phyloP scores from a whole-genome alignment of 1,140 invertebrate species.

The Homalodisca vitripennis region DNA sequence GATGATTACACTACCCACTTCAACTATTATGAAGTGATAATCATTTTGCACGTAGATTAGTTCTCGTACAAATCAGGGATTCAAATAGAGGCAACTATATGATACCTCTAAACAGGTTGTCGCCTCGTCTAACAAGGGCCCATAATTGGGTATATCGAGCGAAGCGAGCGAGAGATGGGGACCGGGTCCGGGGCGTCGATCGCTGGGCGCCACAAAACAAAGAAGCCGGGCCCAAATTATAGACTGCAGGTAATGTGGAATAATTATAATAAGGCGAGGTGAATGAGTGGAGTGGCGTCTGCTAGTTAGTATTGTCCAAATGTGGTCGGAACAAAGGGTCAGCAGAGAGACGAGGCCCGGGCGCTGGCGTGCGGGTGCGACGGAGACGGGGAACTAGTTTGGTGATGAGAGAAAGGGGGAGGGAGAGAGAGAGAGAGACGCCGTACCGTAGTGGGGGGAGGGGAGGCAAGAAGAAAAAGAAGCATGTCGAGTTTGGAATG shows the following conservation, averaged over 20 bases:
- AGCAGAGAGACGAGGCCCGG: constrained; percentile 1
- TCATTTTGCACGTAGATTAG: too few species aligned
- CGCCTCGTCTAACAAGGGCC: too few species aligned
- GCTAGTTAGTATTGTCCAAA: constrained; percentile 29
- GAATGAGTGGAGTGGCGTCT: constrained; percentile 24
- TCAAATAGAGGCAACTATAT: too few species aligned
- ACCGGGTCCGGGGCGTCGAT: too few species aligned
- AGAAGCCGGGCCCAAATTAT: constrained; percentile 19
- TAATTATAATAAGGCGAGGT: constrained; percentile 30
- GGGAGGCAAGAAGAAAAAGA: constrained; percentile 24
- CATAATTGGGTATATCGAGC: constrained; percentile 22
- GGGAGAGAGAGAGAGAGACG: not conserved
- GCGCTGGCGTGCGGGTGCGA: not conserved
- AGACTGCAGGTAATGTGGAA: constrained; percentile 20
- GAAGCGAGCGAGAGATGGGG: too few species aligned
- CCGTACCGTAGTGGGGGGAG: not conserved
- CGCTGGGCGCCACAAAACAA: constrained; percentile 20
- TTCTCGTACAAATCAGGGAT: too few species aligned
- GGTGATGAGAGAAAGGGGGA: constrained; percentile 17
- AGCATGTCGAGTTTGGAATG: constrained; percentile 25
- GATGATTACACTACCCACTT: too few species aligned
- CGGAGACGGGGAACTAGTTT: constrained; percentile 20
- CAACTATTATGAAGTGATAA: too few species aligned
- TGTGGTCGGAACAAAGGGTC: constrained; percentile 25
- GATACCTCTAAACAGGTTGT: too few species aligned